Evolutionary conservation across 2,888 invertebrate species (phyloP).

Genomic region (Mythimna albipuncta): DNA sequence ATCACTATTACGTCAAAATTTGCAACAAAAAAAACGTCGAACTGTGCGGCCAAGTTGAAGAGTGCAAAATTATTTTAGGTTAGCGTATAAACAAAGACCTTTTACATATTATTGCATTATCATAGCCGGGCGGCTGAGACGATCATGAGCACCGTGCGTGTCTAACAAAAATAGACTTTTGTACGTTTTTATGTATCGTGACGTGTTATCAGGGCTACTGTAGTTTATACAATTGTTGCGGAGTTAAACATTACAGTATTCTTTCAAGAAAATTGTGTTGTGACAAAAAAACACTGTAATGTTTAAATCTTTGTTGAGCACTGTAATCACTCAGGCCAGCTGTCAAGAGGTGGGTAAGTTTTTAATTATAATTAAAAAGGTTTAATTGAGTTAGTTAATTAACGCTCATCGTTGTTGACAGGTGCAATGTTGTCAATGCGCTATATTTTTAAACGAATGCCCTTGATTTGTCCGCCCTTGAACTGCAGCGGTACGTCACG

Average conservation of each 20-base stretch:
- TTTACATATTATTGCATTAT: conserved; percentile 68
- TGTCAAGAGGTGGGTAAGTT: conserved; percentile 95
- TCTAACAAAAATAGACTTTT: conserved; percentile 87
- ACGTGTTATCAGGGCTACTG: conserved; percentile 85
- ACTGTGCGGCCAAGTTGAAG: conserved; percentile 68
- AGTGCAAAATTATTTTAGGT: conserved; percentile 48
- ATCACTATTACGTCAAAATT: conserved; percentile 74
- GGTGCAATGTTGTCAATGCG: conserved; percentile 41
- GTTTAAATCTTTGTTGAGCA: conserved; percentile 92
- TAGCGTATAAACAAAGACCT: conserved; percentile 58
- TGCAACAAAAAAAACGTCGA: conserved; percentile 58
- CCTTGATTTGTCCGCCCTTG: conserved; percentile 87
- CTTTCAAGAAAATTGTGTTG: conserved; percentile 74
- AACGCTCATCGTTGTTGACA: conserved; percentile 39
- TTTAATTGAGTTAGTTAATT: conserved; percentile 44
- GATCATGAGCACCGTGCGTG: conserved; percentile 87
- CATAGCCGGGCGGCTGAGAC: conserved; percentile 78
- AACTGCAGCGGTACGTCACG: conserved; percentile 77
- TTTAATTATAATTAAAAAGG: conserved; percentile 67
- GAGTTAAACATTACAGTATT: conserved; percentile 78
- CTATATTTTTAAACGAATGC: conserved; percentile 66
- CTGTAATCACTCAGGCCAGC: conserved; percentile 92
- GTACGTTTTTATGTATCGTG: conserved; percentile 86
- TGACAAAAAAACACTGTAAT: conserved; percentile 90
- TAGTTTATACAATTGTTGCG: conserved; percentile 76